These are phyloP conservation scores for Galeruca laticollis DNA, from an alignment of 2,888 invertebrate genomes.

Conservation along the genomic window DNA sequence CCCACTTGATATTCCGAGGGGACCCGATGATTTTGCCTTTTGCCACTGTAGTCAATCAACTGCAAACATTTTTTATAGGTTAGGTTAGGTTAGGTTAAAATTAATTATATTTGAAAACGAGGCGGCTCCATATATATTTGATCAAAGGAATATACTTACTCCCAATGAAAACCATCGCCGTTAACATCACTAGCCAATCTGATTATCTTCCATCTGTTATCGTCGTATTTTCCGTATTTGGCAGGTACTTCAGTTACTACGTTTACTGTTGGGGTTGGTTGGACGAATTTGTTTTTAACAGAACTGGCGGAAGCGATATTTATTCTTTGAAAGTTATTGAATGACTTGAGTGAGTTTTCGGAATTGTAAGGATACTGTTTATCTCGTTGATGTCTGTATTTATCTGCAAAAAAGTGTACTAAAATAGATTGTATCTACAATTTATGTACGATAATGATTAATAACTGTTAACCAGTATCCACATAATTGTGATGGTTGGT, in stretches of 20 bases:
- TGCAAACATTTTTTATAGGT: too few species aligned
- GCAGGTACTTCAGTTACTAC: constrained; percentile 7
- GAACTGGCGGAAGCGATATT: constrained; percentile 18
- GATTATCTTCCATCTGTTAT: constrained; percentile 39
- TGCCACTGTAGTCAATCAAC: too few species aligned
- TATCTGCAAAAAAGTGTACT: constrained; percentile 31
- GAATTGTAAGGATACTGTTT: constrained; percentile 4
- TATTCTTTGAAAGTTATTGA: constrained; percentile 3
- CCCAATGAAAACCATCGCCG: constrained; percentile 40
- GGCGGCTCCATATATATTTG: too few species aligned
- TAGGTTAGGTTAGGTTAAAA: too few species aligned
- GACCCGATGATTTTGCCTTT: too few species aligned
- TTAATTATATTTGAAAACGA: too few species aligned
- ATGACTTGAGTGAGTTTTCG: neutral
- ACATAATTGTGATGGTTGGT: too few species aligned
- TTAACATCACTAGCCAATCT: constrained; percentile 31
- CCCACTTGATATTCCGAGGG: too few species aligned
- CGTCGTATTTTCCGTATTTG: constrained; percentile 35
- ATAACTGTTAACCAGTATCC: too few species aligned
- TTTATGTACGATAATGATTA: too few species aligned
- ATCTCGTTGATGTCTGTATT: constrained; percentile 20
- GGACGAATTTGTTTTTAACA: constrained; percentile 11
- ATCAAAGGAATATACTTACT: constrained; percentile 27
- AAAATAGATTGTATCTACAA: neutral
- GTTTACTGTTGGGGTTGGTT: constrained; percentile 16